Evolutionary conservation across 2,888 invertebrate genomes (phyloP), one percentile per base, ranked within the genome.

Genomic region (Hirtodrosophila duncani): DNA sequence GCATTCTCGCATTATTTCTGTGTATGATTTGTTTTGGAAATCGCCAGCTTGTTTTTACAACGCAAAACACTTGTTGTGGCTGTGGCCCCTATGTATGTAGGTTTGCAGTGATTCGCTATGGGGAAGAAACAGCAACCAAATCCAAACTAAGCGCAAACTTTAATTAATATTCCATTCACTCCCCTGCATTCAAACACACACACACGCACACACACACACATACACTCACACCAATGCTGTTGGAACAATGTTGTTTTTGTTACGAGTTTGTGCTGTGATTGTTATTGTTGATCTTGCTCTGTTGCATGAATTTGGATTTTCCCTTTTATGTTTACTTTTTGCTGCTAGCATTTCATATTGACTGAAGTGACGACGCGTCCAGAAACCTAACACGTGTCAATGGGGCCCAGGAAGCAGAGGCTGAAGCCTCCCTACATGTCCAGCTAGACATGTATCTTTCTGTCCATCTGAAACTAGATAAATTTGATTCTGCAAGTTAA

Each of bases 91-190:
- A 29, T 44, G 9, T 38, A n/a, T 24, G 9, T 46, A 31, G 38
- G 31, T 21, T 33, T 44, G 52, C n/a, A n/a, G n/a, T n/a, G n/a
- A n/a, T n/a, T n/a, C n/a, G n/a, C 23, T 20, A 20, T 18, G 41
- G 74, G 63, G 50, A 60, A 65, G 62, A 77, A 77, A 81, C n/a
- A n/a, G n/a, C n/a, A n/a, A n/a, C n/a, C n/a, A n/a, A n/a, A n/a
- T n/a, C 74, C 75, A 81, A 75, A 74, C 74, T 75, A 68, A 63
- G 58, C 66, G 61, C 58, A 63, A 78, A 69, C 62, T 67, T 74
- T 71, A 83, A 83, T 83, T 84, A 83, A 75, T 84, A 83, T 83
- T 82, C 83, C 67, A 71, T 50, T 59, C 83, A 78, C 68, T 67
- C 51, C 59, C 59, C 53, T 50, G 42, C 33, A 18, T 21, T n/a